Conservation (phyloP, 2,113 vertebrate species). For the Redunca redunca region DNA sequence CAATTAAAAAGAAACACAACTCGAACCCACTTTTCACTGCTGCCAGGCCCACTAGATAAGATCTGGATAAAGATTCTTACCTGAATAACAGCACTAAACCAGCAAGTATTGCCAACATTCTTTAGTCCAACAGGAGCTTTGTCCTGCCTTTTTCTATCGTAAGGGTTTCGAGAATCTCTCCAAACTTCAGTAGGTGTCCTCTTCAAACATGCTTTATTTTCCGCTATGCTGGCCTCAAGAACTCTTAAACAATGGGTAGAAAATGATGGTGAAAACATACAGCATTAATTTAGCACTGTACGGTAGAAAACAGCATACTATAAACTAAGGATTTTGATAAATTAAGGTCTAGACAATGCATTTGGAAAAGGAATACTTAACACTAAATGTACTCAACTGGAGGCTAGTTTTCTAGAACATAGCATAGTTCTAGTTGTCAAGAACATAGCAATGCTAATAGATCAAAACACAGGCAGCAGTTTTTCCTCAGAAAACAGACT, state of each 20-base stretch:
- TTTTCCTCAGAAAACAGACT: not conserved
- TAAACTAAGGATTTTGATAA: not conserved
- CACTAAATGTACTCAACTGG: not conserved
- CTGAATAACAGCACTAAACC: slow-evolving; percentile 99
- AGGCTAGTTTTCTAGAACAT: not conserved
- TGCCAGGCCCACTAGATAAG: not conserved
- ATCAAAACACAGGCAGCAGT: not conserved
- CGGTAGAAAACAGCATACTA: not conserved
- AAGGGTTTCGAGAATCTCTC: slow-evolving; percentile 96
- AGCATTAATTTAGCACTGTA: not conserved
- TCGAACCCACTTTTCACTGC: not conserved
- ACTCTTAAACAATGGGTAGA: slow-evolving; percentile 83
- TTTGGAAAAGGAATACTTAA: not conserved
- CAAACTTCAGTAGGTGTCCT: slow-evolving; percentile 95
- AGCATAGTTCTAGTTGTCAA: not conserved
- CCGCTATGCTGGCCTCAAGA: slow-evolving; percentile 98
- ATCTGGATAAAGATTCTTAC: slow-evolving; percentile 77
- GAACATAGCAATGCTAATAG: not conserved
- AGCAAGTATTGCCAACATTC: slow-evolving; percentile 99
- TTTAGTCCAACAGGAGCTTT: slow-evolving; percentile 95
- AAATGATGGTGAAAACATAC: slow-evolving; percentile 2
- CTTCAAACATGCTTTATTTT: slow-evolving; percentile 98
- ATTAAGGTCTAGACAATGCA: not conserved
- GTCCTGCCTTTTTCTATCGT: slow-evolving; percentile 94
- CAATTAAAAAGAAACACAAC: not conserved